Evolutionary conservation across 1,140 invertebrate species (phyloP), one percentile per base, ranked within the genome.

Genomic region (Macrostomum lignano): DNA sequence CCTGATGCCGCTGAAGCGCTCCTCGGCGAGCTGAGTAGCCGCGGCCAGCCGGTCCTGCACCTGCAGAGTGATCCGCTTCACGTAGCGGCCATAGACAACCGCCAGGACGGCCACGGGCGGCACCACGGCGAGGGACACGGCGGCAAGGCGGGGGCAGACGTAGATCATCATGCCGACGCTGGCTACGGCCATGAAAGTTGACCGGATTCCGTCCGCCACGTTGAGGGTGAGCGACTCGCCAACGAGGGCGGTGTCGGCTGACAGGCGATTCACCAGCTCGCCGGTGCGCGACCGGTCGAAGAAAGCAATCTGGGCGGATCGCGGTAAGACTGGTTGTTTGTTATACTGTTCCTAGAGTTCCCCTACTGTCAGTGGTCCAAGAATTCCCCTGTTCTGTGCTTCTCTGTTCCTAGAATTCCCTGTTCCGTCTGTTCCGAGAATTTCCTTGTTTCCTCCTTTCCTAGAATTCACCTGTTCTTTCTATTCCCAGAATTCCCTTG

Each of bases 121-220:
- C 7, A 94, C 78, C 21, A 84, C 71, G 30, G 67, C 58, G 20
- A 86, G 51, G 13, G 81, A 74, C 29, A 91, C 68, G 11, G 75
- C 41, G 3, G 82, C 73, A 35, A 94, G 51, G 39, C 77, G 65
- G 5, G 76, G 68, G 3, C 82, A 93, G 40, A 81, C 75, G 52
- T 81, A 88, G 42, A 82, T 75, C 84, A 93, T 93, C 75, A 93
- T 84, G 3, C 69, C 70, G 13, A 76, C 67, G 7, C 79, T 78
- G 29, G 72, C 73, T 22, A 67, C 47, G 4, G 74, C 71, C 67
- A 81, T 78, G 29, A 82, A 68, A 2, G 69, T 45, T 0, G 78
- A 74, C 20, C 84, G 55, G 10, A 91, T 51, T 1, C 84, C 84
- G 61, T 93, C 84, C 19, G 81, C 86, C 37, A 94, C 67, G 57